Percentiles rank a stretch among this genome's conserved stretches.
phyloP scores from a whole-genome alignment of 2,797 vertebrate species.

The Borostomias antarcticus region DNA sequence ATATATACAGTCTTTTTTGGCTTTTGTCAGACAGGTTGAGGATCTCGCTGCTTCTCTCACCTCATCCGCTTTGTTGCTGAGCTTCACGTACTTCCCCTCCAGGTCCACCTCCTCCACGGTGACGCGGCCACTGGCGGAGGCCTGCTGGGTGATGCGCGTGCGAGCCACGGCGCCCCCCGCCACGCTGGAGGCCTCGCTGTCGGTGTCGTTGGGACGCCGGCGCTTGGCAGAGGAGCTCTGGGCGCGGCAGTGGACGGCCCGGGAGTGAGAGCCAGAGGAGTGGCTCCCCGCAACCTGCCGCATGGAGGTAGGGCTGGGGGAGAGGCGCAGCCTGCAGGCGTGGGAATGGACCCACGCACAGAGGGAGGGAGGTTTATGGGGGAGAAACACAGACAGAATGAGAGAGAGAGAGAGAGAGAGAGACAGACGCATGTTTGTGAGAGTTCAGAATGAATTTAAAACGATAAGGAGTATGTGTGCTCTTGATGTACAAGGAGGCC shows the following conservation, averaged over 20 bases:
- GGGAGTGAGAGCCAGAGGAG: constrained; percentile 76
- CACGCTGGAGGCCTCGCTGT: constrained; percentile 75
- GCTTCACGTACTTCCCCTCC: constrained; percentile 90
- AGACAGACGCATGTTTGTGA: constrained; percentile 49
- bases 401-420: neutral
- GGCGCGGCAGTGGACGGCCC: constrained; percentile 53
- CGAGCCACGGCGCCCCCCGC: constrained; percentile 73
- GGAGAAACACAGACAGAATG: constrained; percentile 80
- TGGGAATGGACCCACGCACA: constrained; percentile 65
- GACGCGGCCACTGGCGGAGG: constrained; percentile 89
- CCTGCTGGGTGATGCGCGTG: constrained; percentile 88
- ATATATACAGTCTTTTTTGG: neutral
- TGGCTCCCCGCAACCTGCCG: constrained; percentile 72
- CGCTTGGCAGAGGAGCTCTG: constrained; percentile 77
- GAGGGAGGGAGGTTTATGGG: constrained; percentile 75
- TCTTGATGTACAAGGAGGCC: no score
- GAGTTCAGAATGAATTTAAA: no score
- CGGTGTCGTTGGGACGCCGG: constrained; percentile 83
- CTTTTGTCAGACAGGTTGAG: constrained; percentile 26
- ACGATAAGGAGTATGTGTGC: neutral
- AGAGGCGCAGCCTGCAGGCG: constrained; percentile 82
- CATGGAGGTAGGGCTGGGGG: constrained; percentile 81
- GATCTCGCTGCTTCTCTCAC: constrained; percentile 75
- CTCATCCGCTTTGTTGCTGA: constrained; percentile 93
- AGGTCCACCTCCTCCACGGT: constrained; percentile 91